These are phyloP conservation scores for Cephus pygmeus DNA, from an alignment of 2,888 invertebrate genomes.

Conservation along the genomic window DNA sequence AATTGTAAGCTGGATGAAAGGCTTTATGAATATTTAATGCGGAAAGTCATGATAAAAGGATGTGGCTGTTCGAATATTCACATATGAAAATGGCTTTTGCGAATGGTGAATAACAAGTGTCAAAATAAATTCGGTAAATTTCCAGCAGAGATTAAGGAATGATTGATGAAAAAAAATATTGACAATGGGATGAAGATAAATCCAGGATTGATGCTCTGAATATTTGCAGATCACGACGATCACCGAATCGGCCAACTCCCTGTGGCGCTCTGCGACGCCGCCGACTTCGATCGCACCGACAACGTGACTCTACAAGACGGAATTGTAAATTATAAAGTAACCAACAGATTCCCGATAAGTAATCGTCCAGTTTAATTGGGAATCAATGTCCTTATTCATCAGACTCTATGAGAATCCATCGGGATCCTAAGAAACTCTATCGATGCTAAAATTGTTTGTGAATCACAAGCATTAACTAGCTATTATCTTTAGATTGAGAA, in stretches of 20 bases:
- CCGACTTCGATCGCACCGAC: constrained; percentile 50
- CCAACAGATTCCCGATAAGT: not conserved
- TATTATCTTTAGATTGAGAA: not conserved
- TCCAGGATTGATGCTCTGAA: not conserved
- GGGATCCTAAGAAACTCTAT: constrained; percentile 15
- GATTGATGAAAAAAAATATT: not conserved
- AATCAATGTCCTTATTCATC: not conserved
- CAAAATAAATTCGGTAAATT: not conserved
- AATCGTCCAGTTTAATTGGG: not conserved
- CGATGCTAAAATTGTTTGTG: not conserved
- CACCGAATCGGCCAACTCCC: constrained; percentile 55
- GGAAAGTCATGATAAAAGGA: not conserved
- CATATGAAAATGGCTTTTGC: not conserved
- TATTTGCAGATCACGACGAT: constrained; percentile 57
- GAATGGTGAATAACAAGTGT: not conserved
- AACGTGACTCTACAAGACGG: constrained; percentile 55
- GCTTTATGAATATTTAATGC: not conserved
- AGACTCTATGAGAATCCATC: constrained; percentile 8
- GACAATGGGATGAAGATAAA: not conserved
- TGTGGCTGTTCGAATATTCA: not conserved
- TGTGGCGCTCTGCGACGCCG: constrained; percentile 54
- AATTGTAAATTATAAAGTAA: constrained; percentile 24
- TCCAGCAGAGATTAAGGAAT: not conserved
- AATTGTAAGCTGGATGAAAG: not conserved
- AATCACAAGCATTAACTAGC: not conserved